Conservation (phyloP, 2,113 vertebrate genomes). For the Gnathonemus longibarbis region DNA sequence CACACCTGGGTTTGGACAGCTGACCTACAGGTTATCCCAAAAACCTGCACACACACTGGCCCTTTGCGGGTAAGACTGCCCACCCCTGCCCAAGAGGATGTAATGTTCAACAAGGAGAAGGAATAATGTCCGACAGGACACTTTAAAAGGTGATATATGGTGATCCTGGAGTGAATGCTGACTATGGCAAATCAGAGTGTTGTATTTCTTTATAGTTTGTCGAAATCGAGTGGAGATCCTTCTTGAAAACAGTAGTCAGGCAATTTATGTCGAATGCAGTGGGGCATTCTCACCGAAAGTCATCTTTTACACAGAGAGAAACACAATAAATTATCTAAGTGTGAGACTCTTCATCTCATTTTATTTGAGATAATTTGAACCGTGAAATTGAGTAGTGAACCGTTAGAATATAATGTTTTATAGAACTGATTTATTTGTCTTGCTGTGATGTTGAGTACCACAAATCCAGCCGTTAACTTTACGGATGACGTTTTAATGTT, state of each 20-base stretch:
- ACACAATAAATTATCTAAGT: neutral
- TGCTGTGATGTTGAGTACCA: neutral
- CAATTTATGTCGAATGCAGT: neutral
- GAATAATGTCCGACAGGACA: neutral
- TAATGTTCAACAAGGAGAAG: neutral
- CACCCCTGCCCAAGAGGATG: neutral
- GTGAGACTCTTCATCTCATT: neutral
- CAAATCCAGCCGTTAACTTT: constrained; percentile 13
- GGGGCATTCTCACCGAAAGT: neutral
- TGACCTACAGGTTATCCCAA: too few relatives aligned
- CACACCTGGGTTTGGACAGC: too few relatives aligned
- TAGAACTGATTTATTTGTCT: constrained; percentile 12
- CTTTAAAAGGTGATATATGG: neutral
- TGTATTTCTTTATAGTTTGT: neutral
- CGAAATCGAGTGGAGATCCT: neutral
- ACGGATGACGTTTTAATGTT: neutral
- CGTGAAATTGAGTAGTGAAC: constrained; percentile 11
- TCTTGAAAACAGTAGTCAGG: neutral
- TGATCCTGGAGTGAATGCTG: neutral
- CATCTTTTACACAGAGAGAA: neutral
- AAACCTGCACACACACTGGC: too few relatives aligned
- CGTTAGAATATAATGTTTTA: constrained; percentile 8
- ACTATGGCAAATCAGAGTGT: neutral
- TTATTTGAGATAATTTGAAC: constrained; percentile 15
- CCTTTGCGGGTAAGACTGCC: too few relatives aligned